Conservation (phyloP, 2,888 invertebrate genomes). For the Cephonodes hylas region DNA sequence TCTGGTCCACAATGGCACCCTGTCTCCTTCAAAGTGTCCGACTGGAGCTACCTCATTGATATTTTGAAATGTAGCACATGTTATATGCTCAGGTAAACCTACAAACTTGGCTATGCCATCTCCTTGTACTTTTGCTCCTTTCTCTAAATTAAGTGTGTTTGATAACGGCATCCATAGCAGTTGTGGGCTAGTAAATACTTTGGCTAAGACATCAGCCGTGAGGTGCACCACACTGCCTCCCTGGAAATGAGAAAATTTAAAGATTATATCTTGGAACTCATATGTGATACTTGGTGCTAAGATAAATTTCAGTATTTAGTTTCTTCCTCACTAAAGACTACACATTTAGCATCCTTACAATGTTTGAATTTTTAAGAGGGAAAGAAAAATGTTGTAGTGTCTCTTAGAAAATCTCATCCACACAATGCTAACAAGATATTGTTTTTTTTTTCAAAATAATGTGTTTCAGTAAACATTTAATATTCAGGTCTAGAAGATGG, state of each 20-base stretch:
- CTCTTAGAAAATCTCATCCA: no score
- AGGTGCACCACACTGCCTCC: conserved; percentile 92
- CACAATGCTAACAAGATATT: no score
- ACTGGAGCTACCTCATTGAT: conserved; percentile 83
- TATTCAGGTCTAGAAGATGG: no score
- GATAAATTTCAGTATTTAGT: no score
- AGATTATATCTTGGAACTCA: no score
- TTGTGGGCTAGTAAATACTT: conserved; percentile 82
- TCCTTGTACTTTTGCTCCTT: conserved; percentile 83
- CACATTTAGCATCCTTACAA: no score
- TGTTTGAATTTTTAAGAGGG: no score
- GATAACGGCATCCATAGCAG: conserved; percentile 87
- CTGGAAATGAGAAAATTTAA: conserved; percentile 61
- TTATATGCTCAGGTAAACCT: conserved; percentile 78
- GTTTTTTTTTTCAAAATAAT: no score
- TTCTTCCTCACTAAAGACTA: no score
- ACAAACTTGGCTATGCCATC: conserved; percentile 86
- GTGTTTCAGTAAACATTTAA: no score
- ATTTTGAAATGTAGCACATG: conserved; percentile 84
- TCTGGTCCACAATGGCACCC: conserved; percentile 89
- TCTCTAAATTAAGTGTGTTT: conserved; percentile 84
- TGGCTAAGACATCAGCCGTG: conserved; percentile 87
- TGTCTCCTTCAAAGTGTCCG: conserved; percentile 86
- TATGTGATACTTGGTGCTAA: no score
- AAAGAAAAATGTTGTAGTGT: no score